Evolutionary conservation across 2,797 vertebrate species (phyloP).

Genomic region (Echeneis naucrates): DNA sequence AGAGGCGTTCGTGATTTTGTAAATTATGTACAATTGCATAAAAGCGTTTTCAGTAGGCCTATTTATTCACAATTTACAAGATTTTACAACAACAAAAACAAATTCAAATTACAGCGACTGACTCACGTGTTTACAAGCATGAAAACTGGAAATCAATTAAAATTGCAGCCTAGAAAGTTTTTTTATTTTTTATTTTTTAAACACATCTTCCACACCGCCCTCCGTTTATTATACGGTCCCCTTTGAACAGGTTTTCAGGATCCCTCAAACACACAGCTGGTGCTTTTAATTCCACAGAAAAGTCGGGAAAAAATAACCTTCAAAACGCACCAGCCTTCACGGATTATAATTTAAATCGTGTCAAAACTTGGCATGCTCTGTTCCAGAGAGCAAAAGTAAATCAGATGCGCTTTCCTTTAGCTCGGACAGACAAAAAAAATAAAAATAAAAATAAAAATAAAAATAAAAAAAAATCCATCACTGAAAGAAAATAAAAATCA

Average conservation of each 20-base stretch:
- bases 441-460: slow-evolving; percentile 45
- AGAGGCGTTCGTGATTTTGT: slow-evolving; percentile 34
- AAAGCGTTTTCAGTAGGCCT: slow-evolving; percentile 82
- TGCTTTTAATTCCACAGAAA: slow-evolving; percentile 67
- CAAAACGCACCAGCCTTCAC: slow-evolving; percentile 65
- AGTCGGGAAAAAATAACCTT: slow-evolving; percentile 38
- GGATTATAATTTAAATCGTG: slow-evolving; percentile 66
- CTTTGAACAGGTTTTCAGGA: slow-evolving; percentile 50
- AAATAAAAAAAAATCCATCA: no score
- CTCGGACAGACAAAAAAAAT: slow-evolving; percentile 61
- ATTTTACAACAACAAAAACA: slow-evolving; percentile 88
- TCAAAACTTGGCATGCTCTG: slow-evolving; percentile 83
- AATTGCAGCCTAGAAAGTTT: slow-evolving; percentile 77
- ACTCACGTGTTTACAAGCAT: slow-evolving; percentile 90
- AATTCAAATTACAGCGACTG: slow-evolving; percentile 86
- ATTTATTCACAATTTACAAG: slow-evolving; percentile 95
- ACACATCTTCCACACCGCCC: slow-evolving; percentile 70
- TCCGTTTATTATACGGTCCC: slow-evolving; percentile 49
- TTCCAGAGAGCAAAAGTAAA: slow-evolving; percentile 66
- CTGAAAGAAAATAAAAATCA: slow-evolving; percentile 51
- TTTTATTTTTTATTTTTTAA: slow-evolving; percentile 49
- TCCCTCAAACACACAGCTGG: slow-evolving; percentile 60
- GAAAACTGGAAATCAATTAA: slow-evolving; percentile 81
- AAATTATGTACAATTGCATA: slow-evolving; percentile 90
- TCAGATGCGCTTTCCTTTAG: slow-evolving; percentile 48